Evolutionary conservation across 2,888 invertebrate species (phyloP).

Genomic region (Hetaerina titia): DNA sequence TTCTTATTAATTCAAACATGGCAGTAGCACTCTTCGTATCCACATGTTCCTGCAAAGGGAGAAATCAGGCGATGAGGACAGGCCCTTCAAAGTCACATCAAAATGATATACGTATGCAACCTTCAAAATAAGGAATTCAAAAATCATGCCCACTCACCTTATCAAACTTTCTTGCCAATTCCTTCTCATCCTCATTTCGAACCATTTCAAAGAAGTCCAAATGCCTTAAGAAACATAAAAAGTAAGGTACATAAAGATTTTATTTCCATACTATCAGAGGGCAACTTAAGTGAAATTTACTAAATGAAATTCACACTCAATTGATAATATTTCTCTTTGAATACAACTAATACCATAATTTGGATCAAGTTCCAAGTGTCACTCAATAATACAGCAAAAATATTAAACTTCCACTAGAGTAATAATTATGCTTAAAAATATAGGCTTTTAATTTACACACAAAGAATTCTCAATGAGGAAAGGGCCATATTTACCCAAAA

Average conservation of each 20-base stretch:
- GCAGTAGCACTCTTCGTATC: conserved; percentile 95
- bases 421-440: too few relatives aligned
- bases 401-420: too few relatives aligned
- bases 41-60: conserved; percentile 84
- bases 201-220: conserved; percentile 99
- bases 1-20: conserved; percentile 94
- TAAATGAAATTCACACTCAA: too few relatives aligned
- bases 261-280: too few relatives aligned
- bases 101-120: background rate
- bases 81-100: background rate
- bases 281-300: too few relatives aligned
- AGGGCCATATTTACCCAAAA: background rate
- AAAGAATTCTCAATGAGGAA: background rate
- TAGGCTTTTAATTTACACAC: too few relatives aligned
- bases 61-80: background rate
- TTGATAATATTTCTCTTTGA: too few relatives aligned
- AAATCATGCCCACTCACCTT: conserved; percentile 77
- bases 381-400: too few relatives aligned
- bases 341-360: too few relatives aligned
- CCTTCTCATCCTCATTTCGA: conserved; percentile 96
- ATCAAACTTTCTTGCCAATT: conserved; percentile 93
- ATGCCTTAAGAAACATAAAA: conserved; percentile 82
- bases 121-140: background rate
- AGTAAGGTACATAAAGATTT: too few relatives aligned
- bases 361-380: too few relatives aligned